Percentiles rank a stretch among this genome's conserved stretches.
These are phyloP conservation scores for Mycalesis mineus DNA, from an alignment of 2,888 invertebrate genomes.

Conservation along the genomic window DNA sequence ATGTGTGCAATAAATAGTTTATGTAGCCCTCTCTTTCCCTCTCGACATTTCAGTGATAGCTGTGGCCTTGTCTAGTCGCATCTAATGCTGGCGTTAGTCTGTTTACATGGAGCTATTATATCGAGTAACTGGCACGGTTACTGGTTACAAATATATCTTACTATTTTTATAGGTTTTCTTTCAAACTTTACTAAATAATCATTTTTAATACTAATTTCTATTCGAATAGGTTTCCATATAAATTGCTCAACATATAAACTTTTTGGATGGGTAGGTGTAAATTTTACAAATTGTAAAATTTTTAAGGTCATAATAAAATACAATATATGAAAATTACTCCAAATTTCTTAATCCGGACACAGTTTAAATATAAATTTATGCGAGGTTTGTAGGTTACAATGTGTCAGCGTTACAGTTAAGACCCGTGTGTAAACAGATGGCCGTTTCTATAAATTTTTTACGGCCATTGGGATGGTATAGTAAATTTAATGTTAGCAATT, in stretches of 20 bases:
- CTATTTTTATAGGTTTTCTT: too few species aligned
- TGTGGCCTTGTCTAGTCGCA: slow-evolving; percentile 78
- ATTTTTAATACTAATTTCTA: too few species aligned
- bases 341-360: slow-evolving; percentile 4
- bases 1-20: slow-evolving; percentile 75
- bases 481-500: slow-evolving; percentile 35
- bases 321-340: slow-evolving; percentile 2
- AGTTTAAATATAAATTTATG: slow-evolving; percentile 9
- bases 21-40: slow-evolving; percentile 74
- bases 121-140: slow-evolving; percentile 47
- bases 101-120: slow-evolving; percentile 48
- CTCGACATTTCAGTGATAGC: slow-evolving; percentile 78
- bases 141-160: slow-evolving; percentile 18
- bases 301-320: neutral
- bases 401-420: slow-evolving; percentile 29
- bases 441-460: slow-evolving; percentile 39
- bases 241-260: too few species aligned
- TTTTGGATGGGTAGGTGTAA: too few species aligned
- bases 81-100: slow-evolving; percentile 75
- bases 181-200: too few species aligned
- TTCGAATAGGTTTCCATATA: too few species aligned
- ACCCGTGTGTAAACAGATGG: slow-evolving; percentile 53
- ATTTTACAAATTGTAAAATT: too few species aligned
- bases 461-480: slow-evolving; percentile 38
- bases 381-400: slow-evolving; percentile 31